Evolutionary conservation across 2,888 invertebrate genomes (phyloP), one percentile per base, ranked within the genome.

Genomic region (Drosophila yooni): DNA sequence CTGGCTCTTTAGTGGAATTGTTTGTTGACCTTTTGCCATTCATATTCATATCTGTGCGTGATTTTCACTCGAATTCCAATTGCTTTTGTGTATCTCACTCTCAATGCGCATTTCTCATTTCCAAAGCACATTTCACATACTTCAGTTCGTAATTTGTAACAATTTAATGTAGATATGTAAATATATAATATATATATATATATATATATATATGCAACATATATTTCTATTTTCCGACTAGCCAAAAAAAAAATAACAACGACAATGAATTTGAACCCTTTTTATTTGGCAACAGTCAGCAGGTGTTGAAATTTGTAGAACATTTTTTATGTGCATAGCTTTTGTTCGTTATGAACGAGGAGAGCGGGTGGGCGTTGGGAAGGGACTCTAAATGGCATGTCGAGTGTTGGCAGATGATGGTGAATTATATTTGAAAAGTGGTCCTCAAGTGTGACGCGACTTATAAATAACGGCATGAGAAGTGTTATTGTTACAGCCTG

Each of bases 21-120:
- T 81, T 82, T 80, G 80, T 69, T 77, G 77, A 74, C 79, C 81
- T 82, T 76, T 70, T 79, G 70, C 64, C 81, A 74, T 81, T 74
- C 74, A 76, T 79, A 81, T 79, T 82, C 82, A 79, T 76, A 76
- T 78, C 56, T 50, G 64, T 21, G 52, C 56, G n/a, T 50, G 27
- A 27, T 33, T 34, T 38, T 40, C 43, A 36, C 38, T 18, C 21
- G 27, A 10, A 25, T 51, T 29, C 43, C 29, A 10, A 48, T 43
- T 46, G 27, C 25, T n/a, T 33, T 25, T 34, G 4, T 18, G 18
- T 21, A 25, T 53, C n/a, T 40, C 58, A 38, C 33, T 38, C 46
- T 70, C 70, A 57, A 40, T 27, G 36, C 52, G 40, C 78, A 52
- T 56, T 60, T 77, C 62, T 73, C 52, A 67, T 38, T 54, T 18